Conservation (phyloP, 35 echinoderm and acorn worm species). For the Heliocidaris erythrogramma region DNA sequence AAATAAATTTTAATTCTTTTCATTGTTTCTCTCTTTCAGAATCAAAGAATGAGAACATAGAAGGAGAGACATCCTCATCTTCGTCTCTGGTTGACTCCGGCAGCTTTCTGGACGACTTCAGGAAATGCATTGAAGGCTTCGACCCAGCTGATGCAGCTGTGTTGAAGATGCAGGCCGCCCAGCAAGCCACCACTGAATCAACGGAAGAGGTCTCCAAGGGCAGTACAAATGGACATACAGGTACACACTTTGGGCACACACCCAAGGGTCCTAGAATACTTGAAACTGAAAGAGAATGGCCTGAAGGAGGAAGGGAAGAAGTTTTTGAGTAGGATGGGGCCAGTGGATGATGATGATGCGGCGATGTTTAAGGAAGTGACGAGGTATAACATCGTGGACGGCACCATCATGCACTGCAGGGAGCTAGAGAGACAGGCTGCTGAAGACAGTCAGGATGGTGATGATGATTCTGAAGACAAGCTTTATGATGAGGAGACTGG, state of each 20-base stretch:
- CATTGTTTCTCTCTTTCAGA: not conserved
- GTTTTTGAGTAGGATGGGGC: not conserved
- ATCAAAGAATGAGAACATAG: not conserved
- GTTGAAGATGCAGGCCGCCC: conserved; percentile 43
- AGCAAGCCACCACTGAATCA: conserved; percentile 50
- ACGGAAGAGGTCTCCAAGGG: not conserved
- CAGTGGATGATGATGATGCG: conserved; percentile 35
- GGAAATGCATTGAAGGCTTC: conserved; percentile 91
- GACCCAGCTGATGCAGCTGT: conserved; percentile 58
- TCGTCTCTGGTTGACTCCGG: conserved; percentile 53
- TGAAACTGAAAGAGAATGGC: conserved; percentile 34
- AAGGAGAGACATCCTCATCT: conserved; percentile 27
- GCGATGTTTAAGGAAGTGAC: conserved; percentile 60
- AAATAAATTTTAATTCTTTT: not conserved
- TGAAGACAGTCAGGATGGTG: not conserved
- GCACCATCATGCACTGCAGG: conserved; percentile 51
- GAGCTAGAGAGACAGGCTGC: conserved; percentile 37
- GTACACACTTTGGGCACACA: not conserved
- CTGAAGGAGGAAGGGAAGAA: conserved; percentile 9
- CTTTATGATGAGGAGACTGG: conserved; percentile 55
- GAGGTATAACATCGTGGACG: conserved; percentile 76
- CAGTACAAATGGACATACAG: conserved; percentile 29
- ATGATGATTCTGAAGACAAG: conserved; percentile 44
- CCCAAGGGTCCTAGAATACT: not conserved
- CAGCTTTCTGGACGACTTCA: conserved; percentile 90